These are phyloP conservation scores for Cyrtonyx montezumae DNA, from an alignment of 2,113 vertebrate genomes.

Conservation along the genomic window DNA sequence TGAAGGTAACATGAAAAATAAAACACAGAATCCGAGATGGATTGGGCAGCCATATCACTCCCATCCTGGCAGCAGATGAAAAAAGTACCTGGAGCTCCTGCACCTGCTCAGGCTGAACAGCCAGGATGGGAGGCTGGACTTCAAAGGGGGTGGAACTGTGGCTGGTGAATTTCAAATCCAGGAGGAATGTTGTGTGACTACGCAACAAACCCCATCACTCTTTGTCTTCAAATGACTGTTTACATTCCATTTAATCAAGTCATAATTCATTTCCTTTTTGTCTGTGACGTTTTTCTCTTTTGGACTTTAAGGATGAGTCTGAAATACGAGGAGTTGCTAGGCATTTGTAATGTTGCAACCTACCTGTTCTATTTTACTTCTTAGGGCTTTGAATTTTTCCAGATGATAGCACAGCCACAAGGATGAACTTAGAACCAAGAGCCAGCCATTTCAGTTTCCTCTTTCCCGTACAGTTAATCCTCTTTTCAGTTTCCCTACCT, in stretches of 20 bases:
- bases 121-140: background rate
- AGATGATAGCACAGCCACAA: accelerated
- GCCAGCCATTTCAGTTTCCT: background rate
- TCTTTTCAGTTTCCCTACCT: background rate
- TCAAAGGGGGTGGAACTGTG: slow-evolving; percentile 61
- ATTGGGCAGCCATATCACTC: background rate
- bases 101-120: background rate
- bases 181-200: slow-evolving; percentile 57
- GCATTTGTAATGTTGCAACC: background rate
- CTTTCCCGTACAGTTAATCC: background rate
- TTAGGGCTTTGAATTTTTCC: background rate
- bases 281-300: slow-evolving; percentile 6
- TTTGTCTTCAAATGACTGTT: slow-evolving; percentile 62
- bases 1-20: slow-evolving; percentile 17
- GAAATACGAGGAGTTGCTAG: background rate
- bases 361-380: background rate
- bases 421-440: background rate
- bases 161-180: slow-evolving; percentile 23
- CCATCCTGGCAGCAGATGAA: slow-evolving; percentile 24
- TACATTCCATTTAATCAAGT: slow-evolving; percentile 53
- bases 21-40: background rate
- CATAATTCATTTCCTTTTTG: slow-evolving; percentile 11
- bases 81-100: background rate
- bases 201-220: background rate
- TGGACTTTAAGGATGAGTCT: background rate